Evolutionary conservation across 2,888 invertebrate genomes (phyloP), one percentile per base, ranked within the genome.

Genomic region (Anoncus sp.): DNA sequence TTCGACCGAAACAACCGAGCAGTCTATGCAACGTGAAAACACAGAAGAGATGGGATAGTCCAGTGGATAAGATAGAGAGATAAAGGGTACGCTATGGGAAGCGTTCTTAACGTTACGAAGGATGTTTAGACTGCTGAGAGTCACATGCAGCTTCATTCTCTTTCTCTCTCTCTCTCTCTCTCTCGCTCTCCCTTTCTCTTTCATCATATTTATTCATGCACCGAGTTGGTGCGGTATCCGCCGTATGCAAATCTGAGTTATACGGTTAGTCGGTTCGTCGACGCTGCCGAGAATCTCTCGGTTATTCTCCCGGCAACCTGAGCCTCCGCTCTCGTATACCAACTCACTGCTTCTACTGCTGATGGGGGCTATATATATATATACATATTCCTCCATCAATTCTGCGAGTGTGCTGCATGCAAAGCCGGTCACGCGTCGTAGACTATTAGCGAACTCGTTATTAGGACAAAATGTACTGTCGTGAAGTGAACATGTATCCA

Each of bases 191-290:
- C 38, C 16, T 16, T 31, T 66, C 49, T 57, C 55, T 35, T 22
- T 20, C 22, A 24, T 38, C n/a, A 81, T 81, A 85, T 81, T 85
- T 85, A 87, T 87, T 87, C 85, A 84, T 84, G 84, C 77, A 69
- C 77, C 74, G 71, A 78, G 83, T 73, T 75, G 77, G 74, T 82
- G 77, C 77, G 60, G 62, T 60, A 74, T 65, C 74, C 73, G 59
- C 79, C 81, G 83, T 85, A 87, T 87, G 87, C 81, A 87, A 87
- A 87, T 86, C 79, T 71, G 71, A 84, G 83, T 83, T 85, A 53
- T 71, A 85, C 83, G 82, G 82, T 84, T 82, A 81, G 75, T 75
- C 75, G 74, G 51, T 79, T 65, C 65, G 63, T 70, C 59, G 60
- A 60, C 31, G 35, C 55, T 60, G 71, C 67, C 43, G 51, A 74